phyloP scores from a whole-genome alignment of 2,888 invertebrate species.

The Anthophora plumipes region DNA sequence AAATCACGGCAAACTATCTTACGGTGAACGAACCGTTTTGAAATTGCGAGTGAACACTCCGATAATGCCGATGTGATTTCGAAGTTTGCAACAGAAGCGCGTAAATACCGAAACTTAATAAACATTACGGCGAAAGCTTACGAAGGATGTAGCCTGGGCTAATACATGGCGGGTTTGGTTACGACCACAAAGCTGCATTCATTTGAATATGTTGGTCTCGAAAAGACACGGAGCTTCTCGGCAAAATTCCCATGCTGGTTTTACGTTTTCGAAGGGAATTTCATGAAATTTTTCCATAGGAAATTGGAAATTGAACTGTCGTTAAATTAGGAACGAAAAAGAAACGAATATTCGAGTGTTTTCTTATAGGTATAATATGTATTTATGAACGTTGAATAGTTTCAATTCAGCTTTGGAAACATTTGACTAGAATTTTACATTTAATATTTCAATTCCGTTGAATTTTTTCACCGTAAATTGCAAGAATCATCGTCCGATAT shows the following conservation, averaged over 20 bases:
- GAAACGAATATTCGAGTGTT: too few relatives aligned
- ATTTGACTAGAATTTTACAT: too few relatives aligned
- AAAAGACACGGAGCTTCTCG: not conserved
- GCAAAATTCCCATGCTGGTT: not conserved
- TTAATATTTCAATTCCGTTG: too few relatives aligned
- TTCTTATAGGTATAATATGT: too few relatives aligned
- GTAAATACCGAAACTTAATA: constrained; percentile 14
- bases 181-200: not conserved
- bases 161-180: constrained; percentile 11
- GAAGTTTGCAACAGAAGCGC: constrained; percentile 8
- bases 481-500: too few relatives aligned
- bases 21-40: not conserved
- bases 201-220: not conserved
- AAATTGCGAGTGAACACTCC: not conserved
- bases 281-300: too few relatives aligned
- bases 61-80: constrained; percentile 7
- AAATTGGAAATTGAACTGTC: too few relatives aligned
- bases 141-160: not conserved
- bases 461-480: too few relatives aligned
- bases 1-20: not conserved
- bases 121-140: not conserved
- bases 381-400: too few relatives aligned
- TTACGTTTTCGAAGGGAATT: too few relatives aligned
- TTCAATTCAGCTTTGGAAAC: too few relatives aligned
- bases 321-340: too few relatives aligned